phyloP scores from a whole-genome alignment of 2,113 vertebrate species.

The Petroica traversi region DNA sequence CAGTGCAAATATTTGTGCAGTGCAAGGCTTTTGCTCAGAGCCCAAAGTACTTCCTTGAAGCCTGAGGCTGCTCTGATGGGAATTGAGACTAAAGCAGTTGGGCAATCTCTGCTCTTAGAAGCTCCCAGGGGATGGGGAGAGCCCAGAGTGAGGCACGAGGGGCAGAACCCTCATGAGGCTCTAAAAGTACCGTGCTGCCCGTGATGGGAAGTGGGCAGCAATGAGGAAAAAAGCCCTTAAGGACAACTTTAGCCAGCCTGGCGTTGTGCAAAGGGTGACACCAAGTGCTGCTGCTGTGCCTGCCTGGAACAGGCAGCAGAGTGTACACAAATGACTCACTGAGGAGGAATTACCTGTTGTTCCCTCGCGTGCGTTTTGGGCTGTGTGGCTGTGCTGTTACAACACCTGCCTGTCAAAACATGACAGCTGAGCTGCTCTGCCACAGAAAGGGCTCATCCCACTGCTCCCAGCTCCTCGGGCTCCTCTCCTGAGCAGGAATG shows the following conservation, averaged over 20 bases:
- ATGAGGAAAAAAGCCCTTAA: neutral
- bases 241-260: neutral
- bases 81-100: neutral
- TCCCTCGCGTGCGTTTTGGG: neutral
- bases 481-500: neutral
- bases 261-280: neutral
- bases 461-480: neutral
- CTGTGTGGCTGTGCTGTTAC: slow-evolving; percentile 17
- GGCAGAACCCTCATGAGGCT: rapidly evolving
- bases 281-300: neutral
- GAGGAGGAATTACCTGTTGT: slow-evolving; percentile 52
- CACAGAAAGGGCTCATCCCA: neutral
- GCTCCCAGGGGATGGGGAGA: neutral
- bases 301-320: neutral
- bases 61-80: neutral
- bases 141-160: neutral
- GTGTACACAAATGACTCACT: slow-evolving; percentile 40
- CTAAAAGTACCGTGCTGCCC: neutral
- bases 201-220: neutral
- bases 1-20: slow-evolving; percentile 48
- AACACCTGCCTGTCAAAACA: slow-evolving; percentile 58
- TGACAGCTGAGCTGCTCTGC: neutral
- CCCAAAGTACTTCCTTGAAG: slow-evolving; percentile 39
- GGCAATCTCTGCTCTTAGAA: neutral
- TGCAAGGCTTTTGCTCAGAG: neutral